phyloP scores from a whole-genome alignment of 2,797 vertebrate genomes.

The Semaprochilodus insignis region DNA sequence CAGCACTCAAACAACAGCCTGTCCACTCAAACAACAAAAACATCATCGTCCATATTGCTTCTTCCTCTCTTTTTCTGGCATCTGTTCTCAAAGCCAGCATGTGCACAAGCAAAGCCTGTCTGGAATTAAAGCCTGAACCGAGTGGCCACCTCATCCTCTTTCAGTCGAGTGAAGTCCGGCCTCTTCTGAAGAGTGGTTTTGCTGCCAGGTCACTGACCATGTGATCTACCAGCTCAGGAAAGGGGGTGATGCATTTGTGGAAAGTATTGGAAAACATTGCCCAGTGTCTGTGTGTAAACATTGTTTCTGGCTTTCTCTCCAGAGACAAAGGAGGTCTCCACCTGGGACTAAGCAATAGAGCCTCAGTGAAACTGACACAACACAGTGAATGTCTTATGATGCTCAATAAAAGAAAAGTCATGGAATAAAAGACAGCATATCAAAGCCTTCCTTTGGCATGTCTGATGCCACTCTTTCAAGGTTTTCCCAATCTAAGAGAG shows the following conservation, averaged over 20 bases:
- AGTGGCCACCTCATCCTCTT: constrained; percentile 55
- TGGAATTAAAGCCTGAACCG: constrained; percentile 74
- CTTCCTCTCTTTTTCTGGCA: constrained; percentile 34
- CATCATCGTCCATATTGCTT: constrained; percentile 46
- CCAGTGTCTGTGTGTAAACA: constrained; percentile 70
- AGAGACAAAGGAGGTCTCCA: constrained; percentile 67
- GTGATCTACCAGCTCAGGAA: constrained; percentile 57
- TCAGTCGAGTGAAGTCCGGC: constrained; percentile 66
- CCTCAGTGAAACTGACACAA: constrained; percentile 59
- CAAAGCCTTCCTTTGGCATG: constrained; percentile 56
- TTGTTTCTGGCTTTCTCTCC: constrained; percentile 64
- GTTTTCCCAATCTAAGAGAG: constrained; percentile 48
- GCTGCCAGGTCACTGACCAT: constrained; percentile 68
- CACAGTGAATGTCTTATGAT: constrained; percentile 64
- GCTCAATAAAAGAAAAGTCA: constrained; percentile 65
- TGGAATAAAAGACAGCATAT: constrained; percentile 64
- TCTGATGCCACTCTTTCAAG: constrained; percentile 60
- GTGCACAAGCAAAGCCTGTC: constrained; percentile 60
- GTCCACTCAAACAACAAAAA: constrained; percentile 61
- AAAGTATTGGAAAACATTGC: constrained; percentile 49
- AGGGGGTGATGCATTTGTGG: constrained; percentile 47
- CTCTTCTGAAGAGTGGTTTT: constrained; percentile 56
- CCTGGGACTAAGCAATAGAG: constrained; percentile 57
- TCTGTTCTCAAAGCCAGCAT: constrained; percentile 56
- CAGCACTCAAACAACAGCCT: constrained; percentile 56